Conservation (phyloP, 2,113 vertebrate species). For the Nerophis lumbriciformis region DNA sequence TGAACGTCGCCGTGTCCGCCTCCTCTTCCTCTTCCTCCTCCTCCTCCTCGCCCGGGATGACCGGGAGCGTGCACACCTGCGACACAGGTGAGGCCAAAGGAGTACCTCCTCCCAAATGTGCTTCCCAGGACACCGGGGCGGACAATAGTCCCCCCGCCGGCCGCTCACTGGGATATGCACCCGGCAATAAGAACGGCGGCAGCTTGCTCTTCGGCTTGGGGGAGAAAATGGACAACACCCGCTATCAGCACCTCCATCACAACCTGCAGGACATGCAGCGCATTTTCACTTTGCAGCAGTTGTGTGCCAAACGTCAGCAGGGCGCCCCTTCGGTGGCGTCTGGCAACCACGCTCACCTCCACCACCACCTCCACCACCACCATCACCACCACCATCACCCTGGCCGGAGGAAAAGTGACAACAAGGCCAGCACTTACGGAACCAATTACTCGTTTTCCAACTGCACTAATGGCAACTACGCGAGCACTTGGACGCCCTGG, state of each 20-base stretch:
- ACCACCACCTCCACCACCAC: conserved; percentile 67
- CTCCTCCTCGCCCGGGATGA: conserved; percentile 34
- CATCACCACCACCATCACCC: conserved; percentile 74
- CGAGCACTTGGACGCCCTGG: conserved; percentile 87
- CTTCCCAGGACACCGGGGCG: conserved; percentile 76
- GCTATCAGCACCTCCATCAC: conserved; percentile 59
- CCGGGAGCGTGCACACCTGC: conserved; percentile 32
- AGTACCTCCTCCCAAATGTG: conserved; percentile 72
- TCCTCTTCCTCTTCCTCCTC: not conserved
- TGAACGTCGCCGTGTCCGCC: conserved; percentile 39
- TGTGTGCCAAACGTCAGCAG: conserved; percentile 60
- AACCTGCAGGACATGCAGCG: conserved; percentile 27
- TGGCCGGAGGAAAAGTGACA: conserved; percentile 91
- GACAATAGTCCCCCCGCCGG: conserved; percentile 72
- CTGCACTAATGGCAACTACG: conserved; percentile 70
- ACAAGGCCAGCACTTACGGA: conserved; percentile 96
- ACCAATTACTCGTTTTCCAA: conserved; percentile 90
- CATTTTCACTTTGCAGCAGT: conserved; percentile 57
- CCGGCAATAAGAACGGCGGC: conserved; percentile 58
- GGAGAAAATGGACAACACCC: conserved; percentile 70
- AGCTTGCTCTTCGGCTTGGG: conserved; percentile 56
- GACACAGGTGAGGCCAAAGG: conserved; percentile 54
- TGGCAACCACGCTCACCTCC: conserved; percentile 70
- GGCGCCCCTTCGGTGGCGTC: conserved; percentile 47
- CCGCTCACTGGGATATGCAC: conserved; percentile 68